Evolutionary conservation across 1,140 invertebrate species (phyloP), one percentile per base, ranked within the genome.

Genomic region (Meteorus sp.): DNA sequence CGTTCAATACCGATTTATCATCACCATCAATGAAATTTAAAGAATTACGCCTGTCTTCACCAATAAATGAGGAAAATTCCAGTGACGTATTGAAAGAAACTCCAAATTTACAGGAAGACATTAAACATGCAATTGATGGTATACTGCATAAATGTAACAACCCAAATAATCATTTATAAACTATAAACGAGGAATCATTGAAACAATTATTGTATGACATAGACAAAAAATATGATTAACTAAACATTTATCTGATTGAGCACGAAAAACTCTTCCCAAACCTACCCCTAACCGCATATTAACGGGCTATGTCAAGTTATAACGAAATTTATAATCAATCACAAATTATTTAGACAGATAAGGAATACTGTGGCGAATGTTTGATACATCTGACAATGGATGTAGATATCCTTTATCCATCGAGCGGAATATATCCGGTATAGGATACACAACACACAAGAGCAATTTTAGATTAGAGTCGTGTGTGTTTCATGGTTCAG

Each of bases 181-280:
- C 80, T 3, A 82, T 83, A 52, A 82, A 83, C 48, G 80, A 82
- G 65, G 81, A 82, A 61, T 82, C 80, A 0, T 65, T 83, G 9
- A 82, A 82, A 57, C 76, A 81, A 73, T 65, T 83, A 23, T 63
- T 83, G 1, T 79, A 82, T 56, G 75, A 73, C 33, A 76, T 77
- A 44, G 62, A 59, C 50, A 67, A 69, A 45, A 72, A 66, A 33
- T 53, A 22, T 59, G 31, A 57, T 11, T 20, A 29, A 41, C 1
- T 39, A 5, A 19, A 25, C 25, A 17, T 31, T 60, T 31, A 48
- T 44, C 59, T n/a, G n/a, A n/a, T n/a, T n/a, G n/a, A n/a, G n/a
- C n/a, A n/a, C 4, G 27, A 3, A 48, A 25, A 48, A 1, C 13
- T 48, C 27, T 48, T 48, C 27, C 27, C n/a, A n/a, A n/a, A n/a